A percentile compares a stretch with the other conserved stretches of the same genome.
These are phyloP conservation scores for Hypomesus transpacificus DNA, from an alignment of 2,113 vertebrate genomes.

Conservation along the genomic window DNA sequence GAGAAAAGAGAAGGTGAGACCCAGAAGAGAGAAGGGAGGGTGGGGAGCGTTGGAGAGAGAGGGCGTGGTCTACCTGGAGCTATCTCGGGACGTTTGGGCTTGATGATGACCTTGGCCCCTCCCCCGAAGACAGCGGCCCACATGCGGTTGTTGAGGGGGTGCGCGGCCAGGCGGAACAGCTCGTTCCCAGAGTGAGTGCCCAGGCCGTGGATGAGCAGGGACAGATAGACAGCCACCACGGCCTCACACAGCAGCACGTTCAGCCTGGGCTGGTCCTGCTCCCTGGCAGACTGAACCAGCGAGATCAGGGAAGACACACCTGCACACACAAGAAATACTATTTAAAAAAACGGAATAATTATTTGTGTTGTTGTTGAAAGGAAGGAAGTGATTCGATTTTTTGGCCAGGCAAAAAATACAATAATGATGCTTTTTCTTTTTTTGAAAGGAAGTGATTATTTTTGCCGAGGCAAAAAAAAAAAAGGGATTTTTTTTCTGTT, in stretches of 20 bases:
- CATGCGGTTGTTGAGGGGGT: conserved; percentile 92
- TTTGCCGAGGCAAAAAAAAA: too few species aligned
- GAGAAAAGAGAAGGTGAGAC: background rate
- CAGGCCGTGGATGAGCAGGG: conserved; percentile 90
- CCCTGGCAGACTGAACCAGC: conserved; percentile 84
- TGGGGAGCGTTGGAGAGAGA: background rate
- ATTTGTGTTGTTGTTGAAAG: background rate
- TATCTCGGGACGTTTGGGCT: conserved; percentile 84
- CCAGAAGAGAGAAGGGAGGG: background rate
- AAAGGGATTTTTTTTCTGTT: too few species aligned
- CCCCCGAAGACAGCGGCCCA: conserved; percentile 97
- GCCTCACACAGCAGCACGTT: conserved; percentile 92
- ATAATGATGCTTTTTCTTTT: background rate
- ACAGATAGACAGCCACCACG: conserved; percentile 91
- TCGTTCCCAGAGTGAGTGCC: conserved; percentile 91
- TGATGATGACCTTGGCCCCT: conserved; percentile 89
- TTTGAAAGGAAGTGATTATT: background rate
- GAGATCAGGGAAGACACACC: conserved; percentile 94
- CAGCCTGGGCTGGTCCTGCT: conserved; percentile 88
- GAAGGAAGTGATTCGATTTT: too few species aligned
- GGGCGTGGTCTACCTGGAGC: conserved; percentile 77
- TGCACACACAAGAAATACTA: conserved; percentile 47
- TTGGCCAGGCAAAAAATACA: background rate
- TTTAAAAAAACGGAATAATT: background rate
- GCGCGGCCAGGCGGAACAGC: conserved; percentile 91